Conservation (phyloP, 2,797 vertebrate species). For the Vireo griseus region DNA sequence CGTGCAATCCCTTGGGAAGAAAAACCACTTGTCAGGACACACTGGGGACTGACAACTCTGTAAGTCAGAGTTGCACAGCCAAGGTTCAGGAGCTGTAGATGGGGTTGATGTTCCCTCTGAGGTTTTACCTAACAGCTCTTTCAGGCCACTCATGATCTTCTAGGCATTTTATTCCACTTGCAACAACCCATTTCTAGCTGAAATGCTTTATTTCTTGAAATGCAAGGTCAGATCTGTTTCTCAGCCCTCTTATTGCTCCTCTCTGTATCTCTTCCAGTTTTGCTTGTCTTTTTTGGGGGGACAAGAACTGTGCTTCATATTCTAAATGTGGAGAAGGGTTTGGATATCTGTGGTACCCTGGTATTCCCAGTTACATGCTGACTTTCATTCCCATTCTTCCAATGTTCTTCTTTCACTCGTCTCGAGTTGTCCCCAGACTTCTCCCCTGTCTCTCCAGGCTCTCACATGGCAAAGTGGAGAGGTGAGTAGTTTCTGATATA, state of each 20-base stretch:
- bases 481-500: not conserved
- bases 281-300: not conserved
- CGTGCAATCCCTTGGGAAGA: not conserved
- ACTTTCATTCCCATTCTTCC: not conserved
- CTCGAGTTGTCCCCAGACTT: rapidly evolving
- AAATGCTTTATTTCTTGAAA: not conserved
- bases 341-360: not conserved
- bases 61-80: not conserved
- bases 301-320: not conserved
- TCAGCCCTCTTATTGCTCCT: not conserved
- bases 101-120: not conserved
- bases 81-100: not conserved
- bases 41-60: not conserved
- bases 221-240: not conserved
- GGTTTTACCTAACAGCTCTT: not conserved
- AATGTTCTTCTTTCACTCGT: not conserved
- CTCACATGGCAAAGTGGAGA: not conserved
- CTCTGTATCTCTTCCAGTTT: not conserved
- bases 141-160: not conserved
- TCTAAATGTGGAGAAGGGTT: not conserved
- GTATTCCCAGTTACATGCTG: not conserved
- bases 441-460: not conserved
- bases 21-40: not conserved
- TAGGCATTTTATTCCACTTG: not conserved
- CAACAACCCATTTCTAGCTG: not conserved